Evolutionary conservation across 2,888 invertebrate genomes (phyloP), one percentile per base, ranked within the genome.

Genomic region (Busseola fusca): DNA sequence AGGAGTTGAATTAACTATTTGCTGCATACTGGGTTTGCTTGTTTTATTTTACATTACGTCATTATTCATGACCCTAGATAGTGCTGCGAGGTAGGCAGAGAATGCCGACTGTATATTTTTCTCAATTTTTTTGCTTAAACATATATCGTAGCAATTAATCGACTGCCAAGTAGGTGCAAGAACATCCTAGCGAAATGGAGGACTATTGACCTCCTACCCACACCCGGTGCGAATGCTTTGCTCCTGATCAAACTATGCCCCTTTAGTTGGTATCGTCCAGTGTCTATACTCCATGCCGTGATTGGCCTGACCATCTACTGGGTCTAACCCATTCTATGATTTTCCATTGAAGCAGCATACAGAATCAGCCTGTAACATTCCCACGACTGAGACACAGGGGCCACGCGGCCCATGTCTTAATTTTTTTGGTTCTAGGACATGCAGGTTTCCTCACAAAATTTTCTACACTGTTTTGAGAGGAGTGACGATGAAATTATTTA

Each of bases 1-100:
- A 83, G 83, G 84, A 79, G 76, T 67, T 64, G 45, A 60, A 59
- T 60, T 74, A 59, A 79, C 82, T 83, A 84, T 75, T 45, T 70
- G 59, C 74, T 67, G 57, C 9, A 70, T 64, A 76, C 60, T 62
- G 70, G 65, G 65, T 84, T 59, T 27, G 69, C 66, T 78, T 72
- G 77, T 67, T 57, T 59, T n/a, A 70, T 57, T 34, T 57, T 45
- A 12, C 45, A 52, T 78, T 48, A 52, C 48, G 59, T 71, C 63
- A 42, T 54, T 72, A 27, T 50, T 40, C 30, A 76, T 74, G 69
- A 69, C 78, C 27, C 40, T 27, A n/a, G 78, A 78, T 71, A 75
- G 48, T 48, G 37, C 7, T 27, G n/a, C 12, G 18, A 48, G 48
- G 60, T 60, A 27, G 27, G 37, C 30, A 66, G 75, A 21, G 30